phyloP scores from a whole-genome alignment of 1,140 invertebrate genomes.

The Doryteuthis pealeii region DNA sequence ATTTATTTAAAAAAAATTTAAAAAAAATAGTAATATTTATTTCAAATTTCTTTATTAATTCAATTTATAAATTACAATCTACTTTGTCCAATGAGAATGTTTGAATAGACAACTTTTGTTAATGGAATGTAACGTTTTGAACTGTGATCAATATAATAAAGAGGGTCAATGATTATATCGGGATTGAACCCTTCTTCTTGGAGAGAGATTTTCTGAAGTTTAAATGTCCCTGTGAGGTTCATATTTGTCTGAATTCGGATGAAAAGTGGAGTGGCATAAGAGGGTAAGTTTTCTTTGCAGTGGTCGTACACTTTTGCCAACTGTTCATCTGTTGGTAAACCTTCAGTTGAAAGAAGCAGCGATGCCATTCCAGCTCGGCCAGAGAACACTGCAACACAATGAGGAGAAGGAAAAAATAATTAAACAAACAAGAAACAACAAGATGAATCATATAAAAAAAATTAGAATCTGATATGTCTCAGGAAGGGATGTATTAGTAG shows the following conservation, averaged over 20 bases:
- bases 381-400: not conserved
- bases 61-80: not conserved
- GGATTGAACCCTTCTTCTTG: conserved; percentile 89
- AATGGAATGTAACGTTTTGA: conserved; percentile 67
- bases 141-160: conserved; percentile 72
- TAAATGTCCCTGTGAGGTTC: conserved; percentile 43
- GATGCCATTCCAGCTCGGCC: conserved; percentile 15
- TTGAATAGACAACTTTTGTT: conserved; percentile 68
- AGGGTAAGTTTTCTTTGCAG: conserved; percentile 67
- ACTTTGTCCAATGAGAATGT: conserved; percentile 64
- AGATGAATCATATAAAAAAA: not conserved
- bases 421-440: too few relatives aligned
- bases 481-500: not conserved
- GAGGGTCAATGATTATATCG: conserved; percentile 73
- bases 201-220: conserved; percentile 61
- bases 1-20: too few relatives aligned
- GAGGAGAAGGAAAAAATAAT: not conserved
- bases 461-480: not conserved
- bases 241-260: conserved; percentile 67
- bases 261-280: conserved; percentile 85
- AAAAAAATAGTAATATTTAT: too few relatives aligned
- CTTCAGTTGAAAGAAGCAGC: conserved; percentile 10
- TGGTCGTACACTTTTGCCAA: conserved; percentile 40
- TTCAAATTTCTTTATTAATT: too few relatives aligned
- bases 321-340: conserved; percentile 21